Evolutionary conservation across 2,113 vertebrate species (phyloP).

Genomic region (Parotia lawesii): DNA sequence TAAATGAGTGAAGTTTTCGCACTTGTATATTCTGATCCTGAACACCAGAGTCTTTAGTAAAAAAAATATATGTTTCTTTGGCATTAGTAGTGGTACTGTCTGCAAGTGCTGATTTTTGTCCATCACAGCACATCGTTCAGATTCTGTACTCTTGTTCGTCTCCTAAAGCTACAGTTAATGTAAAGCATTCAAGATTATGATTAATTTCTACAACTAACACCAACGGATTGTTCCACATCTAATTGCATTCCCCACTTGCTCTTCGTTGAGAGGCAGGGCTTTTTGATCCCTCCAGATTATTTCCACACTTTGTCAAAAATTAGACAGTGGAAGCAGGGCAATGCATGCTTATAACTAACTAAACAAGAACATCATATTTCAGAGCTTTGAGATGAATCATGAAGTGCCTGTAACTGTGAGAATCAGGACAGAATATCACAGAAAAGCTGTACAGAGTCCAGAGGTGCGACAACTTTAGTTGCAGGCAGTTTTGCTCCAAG

Average conservation of each 20-base stretch:
- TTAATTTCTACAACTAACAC: not conserved
- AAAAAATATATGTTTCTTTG: not conserved
- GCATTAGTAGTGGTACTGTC: not conserved
- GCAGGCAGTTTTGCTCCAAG: not conserved
- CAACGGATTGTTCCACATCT: not conserved
- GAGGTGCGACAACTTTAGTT: not conserved
- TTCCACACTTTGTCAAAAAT: not conserved
- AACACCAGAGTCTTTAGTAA: not conserved
- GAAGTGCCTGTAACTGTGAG: not conserved
- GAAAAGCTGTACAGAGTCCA: not conserved
- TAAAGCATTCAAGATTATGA: not conserved
- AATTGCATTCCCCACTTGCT: not conserved
- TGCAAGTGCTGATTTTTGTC: not conserved
- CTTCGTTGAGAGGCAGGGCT: rapidly evolving
- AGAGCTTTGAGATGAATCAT: not conserved
- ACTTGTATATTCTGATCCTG: not conserved
- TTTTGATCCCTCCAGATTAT: not conserved
- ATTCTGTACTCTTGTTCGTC: not conserved
- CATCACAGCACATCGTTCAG: not conserved
- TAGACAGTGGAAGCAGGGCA: not conserved
- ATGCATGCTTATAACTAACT: not conserved
- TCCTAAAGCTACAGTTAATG: not conserved
- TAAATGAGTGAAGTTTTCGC: not conserved
- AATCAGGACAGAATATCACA: not conserved
- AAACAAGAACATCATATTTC: not conserved